Percentiles rank a stretch among this genome's conserved stretches.
These are phyloP conservation scores for Eptatretus burgeri DNA, from an alignment of 2,113 vertebrate genomes.

Conservation along the genomic window DNA sequence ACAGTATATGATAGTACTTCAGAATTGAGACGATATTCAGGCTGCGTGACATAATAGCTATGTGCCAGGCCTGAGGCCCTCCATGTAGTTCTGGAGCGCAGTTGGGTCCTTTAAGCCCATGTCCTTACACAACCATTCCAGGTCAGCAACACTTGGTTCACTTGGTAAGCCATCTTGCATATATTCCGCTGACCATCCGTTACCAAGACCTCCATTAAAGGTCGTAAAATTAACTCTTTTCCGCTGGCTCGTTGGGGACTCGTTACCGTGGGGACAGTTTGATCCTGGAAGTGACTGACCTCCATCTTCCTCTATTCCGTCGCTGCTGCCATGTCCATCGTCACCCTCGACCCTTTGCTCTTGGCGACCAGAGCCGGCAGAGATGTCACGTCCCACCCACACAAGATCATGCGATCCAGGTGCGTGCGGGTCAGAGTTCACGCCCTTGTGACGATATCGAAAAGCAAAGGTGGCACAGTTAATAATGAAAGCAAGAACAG, in stretches of 20 bases:
- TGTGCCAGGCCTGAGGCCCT: conserved; percentile 38
- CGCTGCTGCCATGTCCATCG: conserved; percentile 46
- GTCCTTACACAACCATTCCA: conserved; percentile 87
- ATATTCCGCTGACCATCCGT: conserved; percentile 45
- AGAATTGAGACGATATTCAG: too few species aligned
- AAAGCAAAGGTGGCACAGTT: conserved; percentile 94
- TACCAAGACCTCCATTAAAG: conserved; percentile 23
- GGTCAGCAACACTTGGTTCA: conserved; percentile 59
- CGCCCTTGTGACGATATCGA: conserved; percentile 41
- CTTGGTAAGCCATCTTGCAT: conserved; percentile 82
- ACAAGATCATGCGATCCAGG: conserved; percentile 93
- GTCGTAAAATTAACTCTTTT: conserved; percentile 97
- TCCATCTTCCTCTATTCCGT: conserved; percentile 51
- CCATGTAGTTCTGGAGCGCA: conserved; percentile 73
- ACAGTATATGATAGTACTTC: too few species aligned
- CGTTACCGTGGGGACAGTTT: conserved; percentile 18
- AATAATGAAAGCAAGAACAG: conserved; percentile 91
- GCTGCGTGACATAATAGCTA: too few species aligned
- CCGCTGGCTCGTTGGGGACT: conserved; percentile 77
- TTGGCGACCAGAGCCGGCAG: background rate
- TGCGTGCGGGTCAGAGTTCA: conserved; percentile 46
- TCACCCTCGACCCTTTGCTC: conserved; percentile 31
- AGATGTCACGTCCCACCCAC: background rate
- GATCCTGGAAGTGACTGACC: too few species aligned
- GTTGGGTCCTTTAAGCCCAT: conserved; percentile 68